phyloP scores from a whole-genome alignment of 1,140 invertebrate species.

The Babylonia areolata region DNA sequence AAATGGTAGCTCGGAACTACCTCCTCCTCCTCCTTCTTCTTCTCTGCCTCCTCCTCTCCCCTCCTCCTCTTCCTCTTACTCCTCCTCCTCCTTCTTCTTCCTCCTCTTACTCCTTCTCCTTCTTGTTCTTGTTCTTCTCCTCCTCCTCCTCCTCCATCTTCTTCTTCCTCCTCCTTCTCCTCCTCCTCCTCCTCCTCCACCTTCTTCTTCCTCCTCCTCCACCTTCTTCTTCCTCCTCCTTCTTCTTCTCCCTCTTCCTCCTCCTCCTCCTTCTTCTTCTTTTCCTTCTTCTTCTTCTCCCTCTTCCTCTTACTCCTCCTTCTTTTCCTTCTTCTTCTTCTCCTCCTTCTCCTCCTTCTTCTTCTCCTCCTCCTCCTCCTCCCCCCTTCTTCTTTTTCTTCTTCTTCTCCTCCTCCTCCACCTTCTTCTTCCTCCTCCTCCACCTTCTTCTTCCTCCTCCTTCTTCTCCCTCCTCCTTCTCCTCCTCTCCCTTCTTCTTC shows the following conservation, averaged over 20 bases:
- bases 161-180: not conserved
- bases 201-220: not conserved
- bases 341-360: not conserved
- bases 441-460: not conserved
- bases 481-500: not conserved
- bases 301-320: no score
- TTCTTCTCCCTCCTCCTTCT: not conserved
- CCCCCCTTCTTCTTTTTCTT: not conserved
- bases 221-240: not conserved
- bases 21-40: no score
- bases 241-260: not conserved
- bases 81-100: no score
- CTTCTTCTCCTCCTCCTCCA: not conserved
- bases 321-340: not conserved
- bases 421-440: not conserved
- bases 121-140: no score
- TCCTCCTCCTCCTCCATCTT: not conserved
- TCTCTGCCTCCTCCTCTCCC: no score
- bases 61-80: no score
- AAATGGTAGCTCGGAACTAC: no score
- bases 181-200: not conserved
- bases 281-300: not conserved
- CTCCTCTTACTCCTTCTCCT: no score
- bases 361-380: not conserved
- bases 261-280: not conserved